These are phyloP conservation scores for Vollenhovia emeryi DNA, from an alignment of 1,140 invertebrate species.

Conservation along the genomic window DNA sequence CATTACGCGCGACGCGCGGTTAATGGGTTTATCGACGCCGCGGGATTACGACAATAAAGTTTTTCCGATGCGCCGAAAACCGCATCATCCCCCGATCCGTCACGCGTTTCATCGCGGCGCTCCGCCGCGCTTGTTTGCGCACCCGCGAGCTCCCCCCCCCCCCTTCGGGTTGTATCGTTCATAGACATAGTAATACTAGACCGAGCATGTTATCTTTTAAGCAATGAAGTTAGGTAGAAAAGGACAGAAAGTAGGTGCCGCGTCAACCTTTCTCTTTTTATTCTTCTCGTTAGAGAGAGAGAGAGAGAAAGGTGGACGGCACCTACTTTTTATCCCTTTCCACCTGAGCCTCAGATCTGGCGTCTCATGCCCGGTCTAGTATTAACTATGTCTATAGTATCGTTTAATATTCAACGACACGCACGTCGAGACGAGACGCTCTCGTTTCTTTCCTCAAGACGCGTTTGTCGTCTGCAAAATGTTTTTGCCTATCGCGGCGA, in stretches of 20 bases:
- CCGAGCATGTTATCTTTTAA: too few relatives aligned
- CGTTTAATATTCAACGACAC: not conserved
- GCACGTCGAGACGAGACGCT: not conserved
- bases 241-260: too few relatives aligned
- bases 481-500: not conserved
- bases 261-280: too few relatives aligned
- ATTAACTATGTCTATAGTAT: too few relatives aligned
- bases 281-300: too few relatives aligned
- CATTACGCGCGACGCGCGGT: constrained; percentile 70
- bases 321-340: too few relatives aligned
- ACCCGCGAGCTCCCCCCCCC: not conserved
- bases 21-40: constrained; percentile 74
- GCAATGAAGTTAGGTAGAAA: too few relatives aligned
- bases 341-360: too few relatives aligned
- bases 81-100: constrained; percentile 20
- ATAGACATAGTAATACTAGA: too few relatives aligned
- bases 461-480: not conserved
- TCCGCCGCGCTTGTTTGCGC: not conserved
- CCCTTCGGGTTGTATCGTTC: not conserved
- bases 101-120: not conserved
- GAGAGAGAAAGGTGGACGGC: too few relatives aligned
- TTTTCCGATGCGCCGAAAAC: constrained; percentile 39
- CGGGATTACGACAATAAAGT: constrained; percentile 70
- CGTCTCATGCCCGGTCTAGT: too few relatives aligned
- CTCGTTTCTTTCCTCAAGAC: not conserved